Conservation (phyloP, 2,888 invertebrate genomes). For the Euzophera pinguis region DNA sequence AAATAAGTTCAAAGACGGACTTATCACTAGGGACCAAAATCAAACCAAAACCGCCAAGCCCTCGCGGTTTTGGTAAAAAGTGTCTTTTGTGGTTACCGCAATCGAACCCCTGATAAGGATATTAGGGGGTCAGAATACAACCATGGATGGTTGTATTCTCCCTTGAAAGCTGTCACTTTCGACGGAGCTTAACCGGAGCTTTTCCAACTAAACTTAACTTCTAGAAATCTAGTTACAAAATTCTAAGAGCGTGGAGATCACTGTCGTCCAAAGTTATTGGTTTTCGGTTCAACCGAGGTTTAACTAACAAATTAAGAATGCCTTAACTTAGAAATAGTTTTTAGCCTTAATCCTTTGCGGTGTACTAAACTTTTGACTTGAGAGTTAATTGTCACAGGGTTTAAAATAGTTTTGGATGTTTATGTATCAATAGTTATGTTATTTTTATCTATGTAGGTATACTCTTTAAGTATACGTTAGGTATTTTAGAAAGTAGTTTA, state of each 20-base stretch:
- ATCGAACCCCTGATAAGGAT: too few species aligned
- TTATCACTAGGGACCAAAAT: too few species aligned
- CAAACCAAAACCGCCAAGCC: too few species aligned
- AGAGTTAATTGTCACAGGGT: neutral
- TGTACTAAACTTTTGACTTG: neutral
- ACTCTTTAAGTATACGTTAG: too few species aligned
- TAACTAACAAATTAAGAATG: neutral
- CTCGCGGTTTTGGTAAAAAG: too few species aligned
- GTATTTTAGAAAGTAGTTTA: too few species aligned
- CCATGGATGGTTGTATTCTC: neutral
- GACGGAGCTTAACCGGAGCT: neutral
- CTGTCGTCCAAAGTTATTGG: neutral
- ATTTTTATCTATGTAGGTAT: too few species aligned
- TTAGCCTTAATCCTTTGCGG: neutral
- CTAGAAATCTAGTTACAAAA: neutral
- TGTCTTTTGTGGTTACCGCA: too few species aligned
- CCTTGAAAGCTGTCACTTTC: neutral
- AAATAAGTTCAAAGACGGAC: too few species aligned
- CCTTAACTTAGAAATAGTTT: neutral
- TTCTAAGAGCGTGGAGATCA: conserved; percentile 1
- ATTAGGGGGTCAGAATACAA: too few species aligned
- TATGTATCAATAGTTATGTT: too few species aligned
- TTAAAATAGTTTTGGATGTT: neutral
- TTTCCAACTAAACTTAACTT: neutral
- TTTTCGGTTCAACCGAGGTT: neutral